Base-by-base conservation (phyloP, 1,140 invertebrate species). In the Drosophila watanabei region DNA sequence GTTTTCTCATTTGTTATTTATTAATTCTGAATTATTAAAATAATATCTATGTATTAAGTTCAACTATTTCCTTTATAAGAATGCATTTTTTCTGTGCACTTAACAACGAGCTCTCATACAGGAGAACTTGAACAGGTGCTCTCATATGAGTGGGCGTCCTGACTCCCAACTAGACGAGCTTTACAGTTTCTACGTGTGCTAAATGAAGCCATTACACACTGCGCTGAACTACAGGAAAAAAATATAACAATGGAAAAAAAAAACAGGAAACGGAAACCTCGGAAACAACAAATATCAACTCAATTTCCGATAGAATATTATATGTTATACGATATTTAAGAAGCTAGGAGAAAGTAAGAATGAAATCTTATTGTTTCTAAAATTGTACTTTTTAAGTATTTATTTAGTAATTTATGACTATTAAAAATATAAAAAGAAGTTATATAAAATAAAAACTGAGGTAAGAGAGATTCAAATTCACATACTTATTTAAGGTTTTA, bases 141-240 rank as follows among this genome's bases (percentile, higher is more conserved):
- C 54, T 63, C 60, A 51, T 49, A 60, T 45, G 59, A 75, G 72
- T 82, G 60, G 65, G 45, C 33, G 30, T 16, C 48, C 30, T 46
- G 51, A 33, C 48, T 41, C 28, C 52, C 43, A 18, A 35, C 43
- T 57, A 16, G 20, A 48, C 39, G 32, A 37, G 46, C 28, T 56
- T 28, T 58, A 14, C 51, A 51, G 63, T 51, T 65, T 37, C 20
- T 68, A 62, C 60, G 68, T 66, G 72, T 45, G 59, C 69, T 63
- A 78, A 83, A 83, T 88, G 80, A 88, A 88, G 77, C 77, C 84
- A 81, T 80, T 73, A 56, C 48, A 78, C 64, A 51, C 20, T 72
- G 48, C 33, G 39, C 54, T 56, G 20, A 37, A 56, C 33, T 56
- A 24, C 20, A 61, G 43, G 65, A 28, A 57, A 32, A 28, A 54